Percentiles rank a stretch among this genome's conserved stretches.
Conservation (phyloP, 2,888 invertebrate species). For the Mythimna vitellina region DNA sequence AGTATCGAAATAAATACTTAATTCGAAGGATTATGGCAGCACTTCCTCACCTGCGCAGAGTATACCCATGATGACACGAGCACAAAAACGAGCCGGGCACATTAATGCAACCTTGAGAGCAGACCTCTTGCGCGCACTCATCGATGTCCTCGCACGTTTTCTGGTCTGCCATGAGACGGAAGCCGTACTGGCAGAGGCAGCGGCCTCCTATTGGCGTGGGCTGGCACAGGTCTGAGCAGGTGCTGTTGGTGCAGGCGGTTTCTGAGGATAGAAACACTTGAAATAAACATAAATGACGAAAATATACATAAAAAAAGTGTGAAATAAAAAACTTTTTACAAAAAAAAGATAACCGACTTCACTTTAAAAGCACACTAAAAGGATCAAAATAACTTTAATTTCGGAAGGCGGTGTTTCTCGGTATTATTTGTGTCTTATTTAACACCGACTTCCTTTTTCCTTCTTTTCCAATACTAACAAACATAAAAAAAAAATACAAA, state of each 20-base stretch:
- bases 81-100: slow-evolving; percentile 90
- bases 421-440: no score
- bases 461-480: no score
- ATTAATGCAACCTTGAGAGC: slow-evolving; percentile 92
- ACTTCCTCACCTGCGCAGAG: slow-evolving; percentile 80
- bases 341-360: no score
- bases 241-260: slow-evolving; percentile 64
- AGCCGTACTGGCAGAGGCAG: slow-evolving; percentile 92
- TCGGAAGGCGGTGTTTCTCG: no score
- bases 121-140: slow-evolving; percentile 92
- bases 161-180: slow-evolving; percentile 87
- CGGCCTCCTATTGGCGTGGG: slow-evolving; percentile 92
- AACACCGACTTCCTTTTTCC: no score
- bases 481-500: no score
- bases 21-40: neutral
- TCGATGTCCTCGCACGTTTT: slow-evolving; percentile 92
- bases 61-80: slow-evolving; percentile 91
- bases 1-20: neutral
- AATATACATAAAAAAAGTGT: no score
- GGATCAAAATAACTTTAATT: no score
- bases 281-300: no score
- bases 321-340: no score
- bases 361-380: no score
- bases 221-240: slow-evolving; percentile 89
- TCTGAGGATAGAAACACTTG: slow-evolving; percentile 53